A percentile compares a stretch with the other conserved stretches of the same genome.
phyloP scores from a whole-genome alignment of 1,140 invertebrate species.

The Micrasema longulum region DNA sequence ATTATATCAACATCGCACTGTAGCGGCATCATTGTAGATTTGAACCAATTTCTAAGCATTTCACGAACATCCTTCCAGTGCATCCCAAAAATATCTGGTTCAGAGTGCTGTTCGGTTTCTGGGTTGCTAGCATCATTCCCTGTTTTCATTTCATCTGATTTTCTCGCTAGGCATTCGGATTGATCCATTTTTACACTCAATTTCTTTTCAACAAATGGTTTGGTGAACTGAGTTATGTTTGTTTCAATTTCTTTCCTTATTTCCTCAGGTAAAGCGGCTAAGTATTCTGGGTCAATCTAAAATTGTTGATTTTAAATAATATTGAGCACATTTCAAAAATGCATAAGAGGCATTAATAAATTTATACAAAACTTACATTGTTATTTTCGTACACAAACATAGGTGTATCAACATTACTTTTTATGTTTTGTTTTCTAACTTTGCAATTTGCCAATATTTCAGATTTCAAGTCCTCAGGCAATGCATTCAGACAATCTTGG shows the following conservation, averaged over 20 bases:
- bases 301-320: background rate
- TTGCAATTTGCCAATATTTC: constrained; percentile 74
- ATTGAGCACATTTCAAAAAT: no score
- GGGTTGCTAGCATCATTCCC: constrained; percentile 49
- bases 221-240: constrained; percentile 49
- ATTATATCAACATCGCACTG: constrained; percentile 66
- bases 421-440: constrained; percentile 50
- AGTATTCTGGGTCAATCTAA: constrained; percentile 65
- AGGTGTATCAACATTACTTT: background rate
- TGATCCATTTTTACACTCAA: constrained; percentile 40
- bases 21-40: constrained; percentile 63
- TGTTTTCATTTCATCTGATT: constrained; percentile 44
- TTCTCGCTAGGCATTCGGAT: constrained; percentile 46
- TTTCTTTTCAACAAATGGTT: constrained; percentile 17
- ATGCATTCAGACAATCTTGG: constrained; percentile 68
- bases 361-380: no score
- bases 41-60: constrained; percentile 66
- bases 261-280: constrained; percentile 68
- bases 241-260: constrained; percentile 63
- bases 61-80: constrained; percentile 64
- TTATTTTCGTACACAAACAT: no score
- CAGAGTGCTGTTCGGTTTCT: constrained; percentile 6
- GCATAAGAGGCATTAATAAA: no score
- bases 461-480: constrained; percentile 72
- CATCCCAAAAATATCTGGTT: constrained; percentile 57